A percentile compares a stretch with the other conserved stretches of the same genome.
Conservation (phyloP, 2,888 invertebrate species). For the Cyrtodaria siliqua region DNA sequence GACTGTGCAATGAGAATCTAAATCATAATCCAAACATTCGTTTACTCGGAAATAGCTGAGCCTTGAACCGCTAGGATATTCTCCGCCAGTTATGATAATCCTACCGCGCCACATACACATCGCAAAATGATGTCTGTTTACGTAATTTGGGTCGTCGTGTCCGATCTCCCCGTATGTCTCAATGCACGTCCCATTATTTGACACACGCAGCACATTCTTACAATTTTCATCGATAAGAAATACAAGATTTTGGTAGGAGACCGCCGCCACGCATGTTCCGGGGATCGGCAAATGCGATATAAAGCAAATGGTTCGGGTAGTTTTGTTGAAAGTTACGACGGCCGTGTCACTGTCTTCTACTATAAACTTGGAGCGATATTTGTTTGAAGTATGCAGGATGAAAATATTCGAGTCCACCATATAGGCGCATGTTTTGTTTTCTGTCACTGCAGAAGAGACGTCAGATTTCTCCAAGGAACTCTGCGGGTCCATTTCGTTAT, state of each 20-base stretch:
- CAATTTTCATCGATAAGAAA: not conserved
- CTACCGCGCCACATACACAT: not conserved
- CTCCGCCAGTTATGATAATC: not conserved
- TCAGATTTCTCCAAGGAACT: too few species aligned
- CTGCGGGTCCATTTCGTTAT: too few species aligned
- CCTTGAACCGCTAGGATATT: not conserved
- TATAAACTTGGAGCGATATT: too few species aligned
- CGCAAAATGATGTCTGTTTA: not conserved
- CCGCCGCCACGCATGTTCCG: not conserved
- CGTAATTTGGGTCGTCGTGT: not conserved
- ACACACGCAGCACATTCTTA: not conserved
- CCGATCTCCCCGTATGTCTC: not conserved
- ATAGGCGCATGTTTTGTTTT: not conserved
- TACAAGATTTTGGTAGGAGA: not conserved
- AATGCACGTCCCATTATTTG: not conserved
- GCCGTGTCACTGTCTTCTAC: not conserved
- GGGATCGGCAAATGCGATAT: not conserved
- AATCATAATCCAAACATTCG: too few species aligned
- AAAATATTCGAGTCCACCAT: not conserved
- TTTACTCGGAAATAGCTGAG: too few species aligned
- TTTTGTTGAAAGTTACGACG: not conserved
- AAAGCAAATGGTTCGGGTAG: not conserved
- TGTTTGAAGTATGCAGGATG: not conserved
- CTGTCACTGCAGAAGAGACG: too few species aligned
- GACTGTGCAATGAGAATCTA: too few species aligned